phyloP scores from a whole-genome alignment of 2,797 vertebrate species.

The Spea hammondii region DNA sequence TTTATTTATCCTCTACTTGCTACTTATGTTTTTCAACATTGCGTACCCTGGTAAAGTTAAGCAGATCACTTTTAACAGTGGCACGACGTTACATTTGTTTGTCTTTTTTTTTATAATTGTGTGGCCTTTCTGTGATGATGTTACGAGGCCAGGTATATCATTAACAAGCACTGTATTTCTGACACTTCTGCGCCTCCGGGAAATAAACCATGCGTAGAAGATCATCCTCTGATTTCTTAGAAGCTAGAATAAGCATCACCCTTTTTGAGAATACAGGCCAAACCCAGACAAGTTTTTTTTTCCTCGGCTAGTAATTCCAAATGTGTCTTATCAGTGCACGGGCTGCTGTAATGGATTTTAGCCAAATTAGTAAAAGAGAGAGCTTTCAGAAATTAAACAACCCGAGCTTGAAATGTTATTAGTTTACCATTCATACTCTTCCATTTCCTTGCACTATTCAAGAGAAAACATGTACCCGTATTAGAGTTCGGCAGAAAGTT shows the following conservation, averaged over 20 bases:
- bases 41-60: neutral
- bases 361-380: slow-evolving; percentile 43
- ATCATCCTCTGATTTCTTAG: neutral
- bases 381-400: slow-evolving; percentile 48
- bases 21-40: slow-evolving; percentile 1
- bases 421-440: slow-evolving; percentile 47
- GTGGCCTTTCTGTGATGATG: neutral
- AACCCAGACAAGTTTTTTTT: slow-evolving; percentile 8
- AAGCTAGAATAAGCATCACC: neutral
- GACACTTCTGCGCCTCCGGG: neutral
- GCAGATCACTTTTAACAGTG: neutral
- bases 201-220: neutral
- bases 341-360: slow-evolving; percentile 24
- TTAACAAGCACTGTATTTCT: neutral
- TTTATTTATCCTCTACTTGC: slow-evolving; percentile 25
- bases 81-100: neutral
- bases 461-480: slow-evolving; percentile 41
- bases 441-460: slow-evolving; percentile 41
- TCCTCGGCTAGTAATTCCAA: slow-evolving; percentile 18
- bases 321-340: slow-evolving; percentile 29
- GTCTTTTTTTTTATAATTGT: too few relatives aligned
- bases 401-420: slow-evolving; percentile 44
- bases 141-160: neutral
- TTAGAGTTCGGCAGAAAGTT: slow-evolving; percentile 51
- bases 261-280: slow-evolving; percentile 8